Conservation (phyloP, 2,113 vertebrate genomes). For the Symphodus melops region DNA sequence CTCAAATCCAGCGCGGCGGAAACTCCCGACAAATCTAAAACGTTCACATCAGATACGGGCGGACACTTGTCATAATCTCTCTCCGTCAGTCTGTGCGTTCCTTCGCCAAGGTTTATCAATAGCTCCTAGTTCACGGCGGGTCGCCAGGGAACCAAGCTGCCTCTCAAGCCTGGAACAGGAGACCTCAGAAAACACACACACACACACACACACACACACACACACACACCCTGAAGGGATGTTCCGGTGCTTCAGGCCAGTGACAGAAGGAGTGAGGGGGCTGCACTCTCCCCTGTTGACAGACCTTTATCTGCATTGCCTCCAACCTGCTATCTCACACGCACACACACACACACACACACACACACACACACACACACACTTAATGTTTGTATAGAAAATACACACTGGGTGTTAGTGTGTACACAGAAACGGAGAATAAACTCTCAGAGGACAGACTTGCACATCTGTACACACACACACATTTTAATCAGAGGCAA, state of each 20-base stretch:
- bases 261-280: conserved; percentile 73
- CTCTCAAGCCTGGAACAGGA: conserved; percentile 30
- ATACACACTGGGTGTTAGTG: neutral
- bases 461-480: conserved; percentile 23
- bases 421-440: neutral
- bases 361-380: too few relatives aligned
- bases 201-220: conserved; percentile 18
- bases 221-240: conserved; percentile 38
- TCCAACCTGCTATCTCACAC: conserved; percentile 23
- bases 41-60: conserved; percentile 46
- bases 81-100: conserved; percentile 17
- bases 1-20: conserved; percentile 38
- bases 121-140: conserved; percentile 54
- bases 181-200: neutral
- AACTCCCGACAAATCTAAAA: conserved; percentile 37
- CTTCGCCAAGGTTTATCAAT: conserved; percentile 69
- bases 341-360: neutral
- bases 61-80: conserved; percentile 25
- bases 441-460: conserved; percentile 38
- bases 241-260: conserved; percentile 65
- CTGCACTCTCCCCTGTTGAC: conserved; percentile 57
- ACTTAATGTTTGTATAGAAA: neutral
- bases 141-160: conserved; percentile 44
- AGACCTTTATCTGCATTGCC: conserved; percentile 63
- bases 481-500: conserved; percentile 55